Base-by-base conservation (phyloP, 2,113 vertebrate species). In the Theropithecus gelada region DNA sequence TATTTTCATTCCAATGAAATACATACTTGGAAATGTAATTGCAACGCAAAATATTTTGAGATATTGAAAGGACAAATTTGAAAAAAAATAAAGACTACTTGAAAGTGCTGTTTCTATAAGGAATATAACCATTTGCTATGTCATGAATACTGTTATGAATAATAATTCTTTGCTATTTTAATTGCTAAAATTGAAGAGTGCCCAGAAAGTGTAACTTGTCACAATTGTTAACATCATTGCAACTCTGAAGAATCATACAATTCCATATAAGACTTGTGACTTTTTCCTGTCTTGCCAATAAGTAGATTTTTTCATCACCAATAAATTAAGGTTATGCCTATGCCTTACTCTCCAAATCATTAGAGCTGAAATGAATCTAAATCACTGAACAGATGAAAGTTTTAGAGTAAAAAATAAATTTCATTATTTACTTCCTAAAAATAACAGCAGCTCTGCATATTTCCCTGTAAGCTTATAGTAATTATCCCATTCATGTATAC, bases 161-260 rank as follows among this genome's bases (percentile, higher is more conserved):
- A 83, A 57, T 20, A 90, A 48, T 87, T 72, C n/a, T 95, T 85
- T 93, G 14, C 57, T 86, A 89, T 13, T 85, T 40, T 25, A 92
- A 70, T 55, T 92, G 64, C 9, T 64, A 72, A 93, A 85, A 81
- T 52, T n/a, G 32, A 97, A 97, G 43, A 79, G 32, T 57, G 1
- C 59, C 61, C 57, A 84, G 23, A 84, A 50, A 64, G 16, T 55
- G 23, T 48, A 93, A 87, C 48, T 76, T 82, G n/a, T 61, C 35
- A 59, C 16, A 85, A 35, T 45, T 92, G 32, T 66, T 48, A 78
- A 59, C 18, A 50, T 22, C 43, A 70, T 3, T 80, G 22, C 12
- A 96, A 90, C 59, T 85, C 78, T 48, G 40, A 12, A 48, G 59
- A 93, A 57, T 85, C 40, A 95, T 78, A 87, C 10, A 57, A 73